Conservation (phyloP, 2,113 vertebrate species). For the Hippocampus barbouri region DNA sequence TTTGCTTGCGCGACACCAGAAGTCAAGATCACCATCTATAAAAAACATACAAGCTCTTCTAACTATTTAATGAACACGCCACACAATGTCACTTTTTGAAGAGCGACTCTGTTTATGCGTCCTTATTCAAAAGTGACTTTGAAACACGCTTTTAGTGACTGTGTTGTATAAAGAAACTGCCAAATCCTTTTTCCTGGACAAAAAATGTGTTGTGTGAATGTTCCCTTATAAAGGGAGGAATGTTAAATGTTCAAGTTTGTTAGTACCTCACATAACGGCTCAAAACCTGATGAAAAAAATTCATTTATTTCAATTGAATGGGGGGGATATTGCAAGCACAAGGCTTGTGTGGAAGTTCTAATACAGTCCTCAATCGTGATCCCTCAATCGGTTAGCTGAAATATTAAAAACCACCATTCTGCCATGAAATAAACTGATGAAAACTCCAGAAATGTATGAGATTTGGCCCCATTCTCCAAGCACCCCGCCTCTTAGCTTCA, state of each 20-base stretch:
- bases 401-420: slow-evolving; percentile 53
- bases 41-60: too few relatives aligned
- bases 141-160: background rate
- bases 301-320: slow-evolving; percentile 19
- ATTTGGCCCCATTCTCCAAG: slow-evolving; percentile 45
- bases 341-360: slow-evolving; percentile 16
- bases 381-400: slow-evolving; percentile 42
- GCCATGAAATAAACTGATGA: slow-evolving; percentile 27
- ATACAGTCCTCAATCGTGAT: slow-evolving; percentile 39
- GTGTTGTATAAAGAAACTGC: background rate
- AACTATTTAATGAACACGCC: too few relatives aligned
- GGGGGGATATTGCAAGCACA: slow-evolving; percentile 20
- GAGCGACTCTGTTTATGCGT: too few relatives aligned
- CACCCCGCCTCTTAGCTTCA: slow-evolving; percentile 47
- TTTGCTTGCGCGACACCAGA: too few relatives aligned
- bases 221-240: background rate
- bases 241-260: background rate
- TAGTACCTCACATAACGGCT: background rate
- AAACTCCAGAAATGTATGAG: slow-evolving; percentile 55
- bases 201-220: background rate
- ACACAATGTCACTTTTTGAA: too few relatives aligned
- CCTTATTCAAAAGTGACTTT: background rate
- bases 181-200: background rate
- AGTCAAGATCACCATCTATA: too few relatives aligned
- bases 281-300: background rate